phyloP scores from a whole-genome alignment of 2,888 invertebrate genomes.

The Drosophila vallismaia region DNA sequence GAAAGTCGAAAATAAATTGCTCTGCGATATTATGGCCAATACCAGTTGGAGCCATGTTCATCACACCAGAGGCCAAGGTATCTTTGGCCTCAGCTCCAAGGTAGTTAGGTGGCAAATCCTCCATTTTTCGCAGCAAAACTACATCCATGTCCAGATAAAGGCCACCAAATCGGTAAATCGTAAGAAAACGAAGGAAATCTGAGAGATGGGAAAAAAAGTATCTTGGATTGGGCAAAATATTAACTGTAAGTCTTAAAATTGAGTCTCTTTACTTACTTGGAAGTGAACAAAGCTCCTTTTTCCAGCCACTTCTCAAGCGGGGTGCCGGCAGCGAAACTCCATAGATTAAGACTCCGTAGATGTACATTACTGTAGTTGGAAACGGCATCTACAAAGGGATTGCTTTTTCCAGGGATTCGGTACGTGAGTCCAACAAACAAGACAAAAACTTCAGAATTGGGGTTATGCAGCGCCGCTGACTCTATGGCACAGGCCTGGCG shows the following conservation, averaged over 20 bases:
- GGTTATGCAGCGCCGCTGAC: conserved; percentile 81
- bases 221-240: neutral
- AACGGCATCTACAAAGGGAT: conserved; percentile 66
- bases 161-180: conserved; percentile 90
- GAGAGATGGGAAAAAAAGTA: conserved; percentile 37
- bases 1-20: conserved; percentile 85
- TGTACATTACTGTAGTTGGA: conserved; percentile 77
- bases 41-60: conserved; percentile 86
- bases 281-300: conserved; percentile 71
- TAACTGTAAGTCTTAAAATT: neutral
- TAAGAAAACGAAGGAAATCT: conserved; percentile 80
- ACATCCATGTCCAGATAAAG: conserved; percentile 91
- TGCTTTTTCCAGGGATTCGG: neutral
- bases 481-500: conserved; percentile 83
- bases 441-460: conserved; percentile 76
- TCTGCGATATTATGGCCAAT: conserved; percentile 86
- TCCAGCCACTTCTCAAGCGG: conserved; percentile 79
- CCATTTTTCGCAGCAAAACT: conserved; percentile 86
- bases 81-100: conserved; percentile 87
- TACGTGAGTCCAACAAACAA: conserved; percentile 80
- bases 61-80: conserved; percentile 87
- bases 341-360: conserved; percentile 76
- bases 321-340: conserved; percentile 77
- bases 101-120: conserved; percentile 84
- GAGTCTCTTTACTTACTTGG: conserved; percentile 44